phyloP scores from a whole-genome alignment of 37 sponge, comb jelly and placozoan species.

The Crambe crambe region DNA sequence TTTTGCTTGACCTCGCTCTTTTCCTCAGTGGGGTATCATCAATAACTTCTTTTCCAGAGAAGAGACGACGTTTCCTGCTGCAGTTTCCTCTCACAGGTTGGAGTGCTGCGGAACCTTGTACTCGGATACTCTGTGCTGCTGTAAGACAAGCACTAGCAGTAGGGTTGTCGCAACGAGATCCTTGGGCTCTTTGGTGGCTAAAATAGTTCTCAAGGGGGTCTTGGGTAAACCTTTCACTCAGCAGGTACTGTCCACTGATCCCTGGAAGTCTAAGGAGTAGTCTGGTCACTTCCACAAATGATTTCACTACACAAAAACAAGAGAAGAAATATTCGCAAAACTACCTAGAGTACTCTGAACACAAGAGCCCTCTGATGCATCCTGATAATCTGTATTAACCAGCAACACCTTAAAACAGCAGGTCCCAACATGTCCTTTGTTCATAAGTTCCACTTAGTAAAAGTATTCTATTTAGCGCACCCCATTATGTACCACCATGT shows the following conservation, averaged over 20 bases:
- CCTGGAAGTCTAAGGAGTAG: slow-evolving; percentile 6
- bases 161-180: slow-evolving; percentile 32
- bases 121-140: slow-evolving; percentile 11
- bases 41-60: neutral
- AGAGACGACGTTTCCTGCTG: slow-evolving; percentile 2
- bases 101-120: slow-evolving; percentile 29
- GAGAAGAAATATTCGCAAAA: neutral
- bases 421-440: too few relatives aligned
- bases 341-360: too few relatives aligned
- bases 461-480: too few relatives aligned
- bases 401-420: too few relatives aligned
- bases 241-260: neutral
- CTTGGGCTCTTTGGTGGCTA: neutral
- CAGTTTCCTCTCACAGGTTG: slow-evolving; percentile 38
- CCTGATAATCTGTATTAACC: too few relatives aligned
- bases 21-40: slow-evolving; percentile 19
- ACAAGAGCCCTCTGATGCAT: too few relatives aligned
- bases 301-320: slow-evolving; percentile 14
- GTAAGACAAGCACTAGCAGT: slow-evolving; percentile 10
- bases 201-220: slow-evolving; percentile 29
- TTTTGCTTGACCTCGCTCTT: neutral
- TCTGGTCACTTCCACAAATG: slow-evolving; percentile 29
- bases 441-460: too few relatives aligned
- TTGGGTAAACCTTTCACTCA: slow-evolving; percentile 29
- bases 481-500: too few relatives aligned